Conservation (phyloP, 2,113 vertebrate species). For the Ictidomys tridecemlineatus region DNA sequence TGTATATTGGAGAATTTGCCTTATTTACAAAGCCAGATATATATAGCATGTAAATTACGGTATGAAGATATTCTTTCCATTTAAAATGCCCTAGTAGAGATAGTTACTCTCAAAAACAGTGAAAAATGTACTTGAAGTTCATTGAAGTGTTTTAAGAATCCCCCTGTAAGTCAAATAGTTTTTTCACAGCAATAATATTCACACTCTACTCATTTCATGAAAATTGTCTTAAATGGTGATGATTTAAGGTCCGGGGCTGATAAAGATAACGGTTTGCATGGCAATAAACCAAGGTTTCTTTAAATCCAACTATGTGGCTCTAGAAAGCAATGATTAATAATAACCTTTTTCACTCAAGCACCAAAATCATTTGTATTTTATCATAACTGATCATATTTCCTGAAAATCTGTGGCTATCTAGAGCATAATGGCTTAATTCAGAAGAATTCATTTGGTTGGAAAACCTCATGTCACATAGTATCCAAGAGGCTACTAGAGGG, state of each 20-base stretch:
- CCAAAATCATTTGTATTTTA: not conserved
- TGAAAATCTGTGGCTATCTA: not conserved
- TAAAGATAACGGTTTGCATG: not conserved
- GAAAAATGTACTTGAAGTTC: not conserved
- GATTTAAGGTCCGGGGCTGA: not conserved
- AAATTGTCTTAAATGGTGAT: slow-evolving; percentile 8
- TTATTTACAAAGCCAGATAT: not conserved
- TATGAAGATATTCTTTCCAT: not conserved
- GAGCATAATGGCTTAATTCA: not conserved
- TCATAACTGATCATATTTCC: slow-evolving; percentile 14
- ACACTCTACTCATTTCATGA: not conserved
- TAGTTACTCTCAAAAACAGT: not conserved
- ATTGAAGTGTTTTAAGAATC: slow-evolving; percentile 49
- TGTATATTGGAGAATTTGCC: not conserved
- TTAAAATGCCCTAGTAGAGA: not conserved
- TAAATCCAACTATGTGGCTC: not conserved
- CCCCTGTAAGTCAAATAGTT: not conserved
- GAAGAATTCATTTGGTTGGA: not conserved
- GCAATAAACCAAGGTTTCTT: not conserved
- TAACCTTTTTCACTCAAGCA: not conserved
- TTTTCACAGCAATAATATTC: not conserved
- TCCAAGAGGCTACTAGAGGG: not conserved
- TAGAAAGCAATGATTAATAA: not conserved
- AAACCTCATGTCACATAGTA: not conserved
- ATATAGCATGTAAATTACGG: not conserved